Base-by-base conservation (phyloP, 2,888 invertebrate genomes). In the Sycophila texana region DNA sequence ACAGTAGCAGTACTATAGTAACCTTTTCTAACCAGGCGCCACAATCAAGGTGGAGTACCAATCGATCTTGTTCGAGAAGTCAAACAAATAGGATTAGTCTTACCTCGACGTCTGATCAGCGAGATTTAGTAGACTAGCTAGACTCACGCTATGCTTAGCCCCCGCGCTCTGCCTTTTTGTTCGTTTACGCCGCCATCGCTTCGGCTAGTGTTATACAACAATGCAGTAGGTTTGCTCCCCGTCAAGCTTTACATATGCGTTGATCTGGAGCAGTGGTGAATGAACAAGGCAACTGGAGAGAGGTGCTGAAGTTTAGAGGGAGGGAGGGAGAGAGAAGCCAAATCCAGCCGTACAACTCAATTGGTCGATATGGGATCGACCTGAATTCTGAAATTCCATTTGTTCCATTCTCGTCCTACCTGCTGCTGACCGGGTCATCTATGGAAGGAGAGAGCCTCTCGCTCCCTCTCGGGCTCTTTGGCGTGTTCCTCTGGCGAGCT, bases 51-150 rank as follows among this genome's bases (percentile, higher is more conserved):
- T 20, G 14, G 16, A 39, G 14, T n/a, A 20, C 60, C 26, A 53
- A n/a, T 16, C 2, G 47, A 4, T 20, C 49, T 66, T 5, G 49
- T 53, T 39, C 58, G 71, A 39, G 71, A n/a, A 18, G 61, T 66
- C 61, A 79, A 77, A 70, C 79, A 82, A 83, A 84, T 82, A 79
- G 84, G 85, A 85, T 85, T 83, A 84, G 71, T 70, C 75, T 84
- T 84, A 86, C 84, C 84, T 84, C 77, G 79, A 82, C 83, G 83
- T 83, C 84, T 84, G 84, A 84, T 86, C 84, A 84, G 84, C 83
- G 82, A 78, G 72, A 55, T 66, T 77, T 71, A 79, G 39, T 22
- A 66, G 74, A 65, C 81, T 80, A 66, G 55, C 55, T 39, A 63
- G 66, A 77, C 30, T 68, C 47, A 20, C 39, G 20, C 51, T 26